These are phyloP conservation scores for Desmophyllum pertusum DNA, from an alignment of 92 coral and sea anemone genomes.

Conservation along the genomic window DNA sequence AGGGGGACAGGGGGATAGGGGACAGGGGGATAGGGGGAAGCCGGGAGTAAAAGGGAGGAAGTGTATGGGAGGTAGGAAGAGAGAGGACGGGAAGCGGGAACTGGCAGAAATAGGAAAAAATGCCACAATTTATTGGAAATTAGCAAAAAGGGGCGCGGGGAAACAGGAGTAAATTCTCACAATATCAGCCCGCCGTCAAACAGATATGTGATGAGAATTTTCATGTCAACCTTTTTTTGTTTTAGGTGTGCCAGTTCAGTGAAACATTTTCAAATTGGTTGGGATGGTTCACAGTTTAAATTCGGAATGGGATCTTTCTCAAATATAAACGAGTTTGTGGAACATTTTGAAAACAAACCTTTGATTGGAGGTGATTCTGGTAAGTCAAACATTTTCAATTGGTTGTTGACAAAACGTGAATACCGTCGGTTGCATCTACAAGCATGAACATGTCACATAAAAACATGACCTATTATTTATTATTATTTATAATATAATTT, in stretches of 20 bases:
- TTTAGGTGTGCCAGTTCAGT: slow-evolving; percentile 78
- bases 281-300: slow-evolving; percentile 92
- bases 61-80: too few species aligned
- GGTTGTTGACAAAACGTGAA: not conserved
- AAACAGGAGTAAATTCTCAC: not conserved
- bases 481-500: too few species aligned
- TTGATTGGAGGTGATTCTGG: slow-evolving; percentile 98
- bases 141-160: too few species aligned
- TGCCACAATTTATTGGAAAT: too few species aligned
- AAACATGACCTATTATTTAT: too few species aligned
- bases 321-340: slow-evolving; percentile 87
- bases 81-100: too few species aligned
- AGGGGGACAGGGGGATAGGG: too few species aligned
- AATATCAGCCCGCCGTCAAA: not conserved
- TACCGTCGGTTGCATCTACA: too few species aligned
- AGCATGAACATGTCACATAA: too few species aligned
- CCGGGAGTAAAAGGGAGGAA: too few species aligned
- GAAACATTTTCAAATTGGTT: slow-evolving; percentile 96
- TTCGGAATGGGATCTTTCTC: slow-evolving; percentile 99
- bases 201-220: not conserved
- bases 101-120: not conserved
- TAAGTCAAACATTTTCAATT: slow-evolving; percentile 24
- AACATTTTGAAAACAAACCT: slow-evolving; percentile 99
- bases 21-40: too few species aligned
- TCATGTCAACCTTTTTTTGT: not conserved